Conservation (phyloP, 2,113 vertebrate genomes). For the Trinectes maculatus region DNA sequence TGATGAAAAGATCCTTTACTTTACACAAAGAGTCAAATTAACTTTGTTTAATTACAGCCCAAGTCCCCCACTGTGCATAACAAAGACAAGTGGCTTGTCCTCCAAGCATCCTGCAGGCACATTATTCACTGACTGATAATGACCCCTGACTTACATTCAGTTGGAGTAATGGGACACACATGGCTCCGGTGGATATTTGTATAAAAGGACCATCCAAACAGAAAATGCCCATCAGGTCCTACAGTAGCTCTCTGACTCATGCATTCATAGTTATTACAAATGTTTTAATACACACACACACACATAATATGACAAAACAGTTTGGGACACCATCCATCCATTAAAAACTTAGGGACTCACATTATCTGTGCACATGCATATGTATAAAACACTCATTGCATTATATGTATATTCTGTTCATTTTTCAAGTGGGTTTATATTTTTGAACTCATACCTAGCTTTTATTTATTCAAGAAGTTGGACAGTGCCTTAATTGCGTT, state of each 20-base stretch:
- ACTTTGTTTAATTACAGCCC: conserved; percentile 64
- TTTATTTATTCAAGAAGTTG: no score
- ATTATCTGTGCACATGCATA: no score
- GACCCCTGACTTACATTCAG: conserved; percentile 40
- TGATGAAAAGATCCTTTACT: conserved; percentile 57
- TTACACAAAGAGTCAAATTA: conserved; percentile 58
- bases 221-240: conserved; percentile 27
- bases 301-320: no score
- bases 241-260: conserved; percentile 24
- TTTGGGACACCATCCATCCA: no score
- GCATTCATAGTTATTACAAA: no score
- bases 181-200: conserved; percentile 45
- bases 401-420: no score
- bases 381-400: no score
- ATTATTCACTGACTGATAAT: conserved; percentile 43
- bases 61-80: conserved; percentile 28
- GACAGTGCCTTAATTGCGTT: no score
- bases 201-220: conserved; percentile 34
- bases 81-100: conserved; percentile 44
- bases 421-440: no score
- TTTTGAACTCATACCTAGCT: no score
- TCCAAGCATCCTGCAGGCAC: conserved; percentile 1
- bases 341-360: no score
- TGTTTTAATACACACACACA: no score
- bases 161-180: conserved; percentile 9